Evolutionary conservation across 2,113 vertebrate genomes (phyloP).

Genomic region (Oxyura jamaicensis): DNA sequence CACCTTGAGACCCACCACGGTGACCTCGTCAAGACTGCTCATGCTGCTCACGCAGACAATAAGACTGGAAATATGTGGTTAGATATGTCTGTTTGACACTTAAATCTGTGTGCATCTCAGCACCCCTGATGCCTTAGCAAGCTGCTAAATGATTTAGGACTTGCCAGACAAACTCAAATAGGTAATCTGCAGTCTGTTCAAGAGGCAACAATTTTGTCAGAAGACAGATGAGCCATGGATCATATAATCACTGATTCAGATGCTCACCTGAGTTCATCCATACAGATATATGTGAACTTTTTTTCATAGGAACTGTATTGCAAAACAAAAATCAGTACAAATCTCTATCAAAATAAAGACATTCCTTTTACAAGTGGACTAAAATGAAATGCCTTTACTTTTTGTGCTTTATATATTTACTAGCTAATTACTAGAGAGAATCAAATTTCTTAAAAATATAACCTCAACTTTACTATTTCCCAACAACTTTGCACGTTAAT

Average conservation of each 20-base stretch:
- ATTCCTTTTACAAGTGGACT: not conserved
- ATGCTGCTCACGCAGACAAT: not conserved
- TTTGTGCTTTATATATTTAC: not conserved
- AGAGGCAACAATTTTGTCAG: not conserved
- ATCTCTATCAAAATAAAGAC: not conserved
- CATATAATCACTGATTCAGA: not conserved
- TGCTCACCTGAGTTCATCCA: not conserved
- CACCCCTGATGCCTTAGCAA: not conserved
- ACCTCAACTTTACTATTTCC: not conserved
- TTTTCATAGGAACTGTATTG: not conserved
- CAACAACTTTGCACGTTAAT: not conserved
- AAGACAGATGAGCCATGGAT: not conserved
- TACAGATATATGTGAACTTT: not conserved
- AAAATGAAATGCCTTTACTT: fast-evolving
- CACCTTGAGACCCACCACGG: not conserved
- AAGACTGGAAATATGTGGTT: not conserved
- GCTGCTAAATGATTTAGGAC: not conserved
- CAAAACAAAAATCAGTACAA: not conserved
- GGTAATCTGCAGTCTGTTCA: not conserved
- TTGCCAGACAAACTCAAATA: not conserved
- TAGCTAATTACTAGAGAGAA: not conserved
- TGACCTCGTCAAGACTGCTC: fast-evolving
- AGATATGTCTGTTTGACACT: not conserved
- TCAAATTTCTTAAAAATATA: not conserved
- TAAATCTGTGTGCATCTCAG: not conserved